phyloP scores from a whole-genome alignment of 2,113 vertebrate genomes.

The Hippocampus zosterae region DNA sequence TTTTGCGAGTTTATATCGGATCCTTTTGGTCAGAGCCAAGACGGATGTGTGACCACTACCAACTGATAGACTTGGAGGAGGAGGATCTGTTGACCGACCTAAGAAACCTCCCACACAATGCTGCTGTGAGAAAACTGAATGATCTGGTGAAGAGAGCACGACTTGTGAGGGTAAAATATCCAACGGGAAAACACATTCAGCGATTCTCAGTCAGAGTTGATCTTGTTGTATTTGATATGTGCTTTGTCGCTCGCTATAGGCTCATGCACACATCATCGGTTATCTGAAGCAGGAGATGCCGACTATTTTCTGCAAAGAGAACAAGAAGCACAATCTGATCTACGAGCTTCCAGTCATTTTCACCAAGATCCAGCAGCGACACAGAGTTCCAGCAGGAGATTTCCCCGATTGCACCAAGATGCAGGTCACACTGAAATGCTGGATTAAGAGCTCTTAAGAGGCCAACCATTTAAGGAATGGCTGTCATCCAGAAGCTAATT shows the following conservation, averaged over 20 bases:
- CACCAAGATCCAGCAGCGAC: constrained; percentile 81
- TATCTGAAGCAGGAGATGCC: constrained; percentile 88
- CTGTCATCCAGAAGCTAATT: not conserved
- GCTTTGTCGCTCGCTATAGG: constrained; percentile 60
- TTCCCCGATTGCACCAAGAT: constrained; percentile 86
- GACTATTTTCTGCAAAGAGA: constrained; percentile 81
- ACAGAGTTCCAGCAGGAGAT: constrained; percentile 82
- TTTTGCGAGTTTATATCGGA: constrained; percentile 83
- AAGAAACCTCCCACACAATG: constrained; percentile 82
- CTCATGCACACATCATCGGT: constrained; percentile 84
- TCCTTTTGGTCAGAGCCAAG: constrained; percentile 88
- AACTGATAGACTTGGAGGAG: constrained; percentile 85
- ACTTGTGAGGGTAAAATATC: constrained; percentile 76
- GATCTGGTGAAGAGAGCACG: constrained; percentile 85
- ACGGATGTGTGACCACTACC: constrained; percentile 77
- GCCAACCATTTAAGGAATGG: not conserved
- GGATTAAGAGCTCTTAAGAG: not conserved
- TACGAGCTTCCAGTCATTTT: constrained; percentile 82
- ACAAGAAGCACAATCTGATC: constrained; percentile 85
- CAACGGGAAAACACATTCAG: not conserved
- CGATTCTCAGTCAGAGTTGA: not conserved
- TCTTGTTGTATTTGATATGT: not conserved
- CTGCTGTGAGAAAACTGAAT: constrained; percentile 83
- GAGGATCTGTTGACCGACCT: constrained; percentile 84
- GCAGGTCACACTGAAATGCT: constrained; percentile 71